These are phyloP conservation scores for Drosophila merina DNA, from an alignment of 2,888 invertebrate genomes.

Conservation along the genomic window DNA sequence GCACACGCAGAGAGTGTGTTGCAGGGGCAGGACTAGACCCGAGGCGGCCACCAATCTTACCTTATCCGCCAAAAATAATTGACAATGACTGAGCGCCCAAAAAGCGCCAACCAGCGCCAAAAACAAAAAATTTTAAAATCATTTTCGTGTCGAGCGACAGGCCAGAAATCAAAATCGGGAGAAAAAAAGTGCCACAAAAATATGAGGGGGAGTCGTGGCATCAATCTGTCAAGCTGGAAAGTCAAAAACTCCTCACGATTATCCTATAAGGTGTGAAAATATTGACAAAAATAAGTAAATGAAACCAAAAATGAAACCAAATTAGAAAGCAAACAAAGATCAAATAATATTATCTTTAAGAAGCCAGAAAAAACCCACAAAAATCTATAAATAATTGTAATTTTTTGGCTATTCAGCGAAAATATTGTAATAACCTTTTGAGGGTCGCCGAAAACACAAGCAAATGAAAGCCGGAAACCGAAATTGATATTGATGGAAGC, in stretches of 20 bases:
- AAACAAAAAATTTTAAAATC: conserved; percentile 76
- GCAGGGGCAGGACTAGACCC: conserved; percentile 56
- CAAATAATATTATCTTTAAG: no score
- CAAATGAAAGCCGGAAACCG: conserved; percentile 40
- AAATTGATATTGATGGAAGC: conserved; percentile 62
- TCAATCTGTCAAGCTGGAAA: conserved; percentile 36
- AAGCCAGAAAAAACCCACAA: background rate
- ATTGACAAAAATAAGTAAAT: conserved; percentile 6
- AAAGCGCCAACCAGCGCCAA: conserved; percentile 40
- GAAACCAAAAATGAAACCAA: conserved; percentile 4
- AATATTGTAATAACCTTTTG: conserved; percentile 6
- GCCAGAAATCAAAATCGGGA: conserved; percentile 31
- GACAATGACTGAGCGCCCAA: conserved; percentile 71
- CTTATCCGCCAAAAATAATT: conserved; percentile 55
- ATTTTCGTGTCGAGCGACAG: conserved; percentile 68
- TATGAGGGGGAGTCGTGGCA: conserved; percentile 6
- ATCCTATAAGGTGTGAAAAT: conserved; percentile 6
- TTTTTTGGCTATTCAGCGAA: background rate
- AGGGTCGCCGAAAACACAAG: background rate
- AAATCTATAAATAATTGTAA: background rate
- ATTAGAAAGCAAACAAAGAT: conserved; percentile 32
- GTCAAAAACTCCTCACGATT: conserved; percentile 21
- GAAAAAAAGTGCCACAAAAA: background rate
- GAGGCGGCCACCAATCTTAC: conserved; percentile 36
- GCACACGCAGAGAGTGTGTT: conserved; percentile 14